phyloP scores from a whole-genome alignment of 2,113 vertebrate species.

The Semicossyphus pulcher region DNA sequence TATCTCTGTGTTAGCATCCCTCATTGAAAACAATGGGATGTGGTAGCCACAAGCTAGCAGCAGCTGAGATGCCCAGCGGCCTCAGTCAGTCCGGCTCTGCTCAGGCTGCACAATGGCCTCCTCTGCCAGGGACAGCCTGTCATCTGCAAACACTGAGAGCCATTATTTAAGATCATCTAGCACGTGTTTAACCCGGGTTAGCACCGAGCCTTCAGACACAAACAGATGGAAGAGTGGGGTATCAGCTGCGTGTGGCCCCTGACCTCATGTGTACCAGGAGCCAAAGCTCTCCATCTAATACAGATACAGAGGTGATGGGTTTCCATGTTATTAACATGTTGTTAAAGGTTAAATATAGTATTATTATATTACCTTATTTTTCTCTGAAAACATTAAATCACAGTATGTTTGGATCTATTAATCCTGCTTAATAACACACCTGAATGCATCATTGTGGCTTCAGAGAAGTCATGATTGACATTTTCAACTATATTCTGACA shows the following conservation, averaged over 20 bases:
- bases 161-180: not conserved
- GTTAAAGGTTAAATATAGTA: too few species aligned
- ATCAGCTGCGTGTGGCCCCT: not conserved
- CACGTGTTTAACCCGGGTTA: not conserved
- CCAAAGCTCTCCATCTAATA: not conserved
- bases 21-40: constrained; percentile 57
- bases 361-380: too few species aligned
- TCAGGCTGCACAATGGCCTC: constrained; percentile 40
- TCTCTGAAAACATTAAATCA: too few species aligned
- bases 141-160: not conserved
- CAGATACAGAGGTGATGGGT: not conserved
- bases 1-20: constrained; percentile 28
- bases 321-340: too few species aligned
- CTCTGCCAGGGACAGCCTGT: constrained; percentile 6
- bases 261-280: constrained; percentile 15
- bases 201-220: not conserved
- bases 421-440: too few species aligned
- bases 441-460: too few species aligned
- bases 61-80: constrained; percentile 51
- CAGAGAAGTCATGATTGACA: too few species aligned
- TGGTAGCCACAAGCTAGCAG: constrained; percentile 67
- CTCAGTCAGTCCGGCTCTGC: constrained; percentile 22
- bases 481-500: too few species aligned
- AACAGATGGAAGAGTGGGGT: not conserved
- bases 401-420: too few species aligned